Conservation (phyloP, 2,113 vertebrate species). For the Blennius ocellaris region DNA sequence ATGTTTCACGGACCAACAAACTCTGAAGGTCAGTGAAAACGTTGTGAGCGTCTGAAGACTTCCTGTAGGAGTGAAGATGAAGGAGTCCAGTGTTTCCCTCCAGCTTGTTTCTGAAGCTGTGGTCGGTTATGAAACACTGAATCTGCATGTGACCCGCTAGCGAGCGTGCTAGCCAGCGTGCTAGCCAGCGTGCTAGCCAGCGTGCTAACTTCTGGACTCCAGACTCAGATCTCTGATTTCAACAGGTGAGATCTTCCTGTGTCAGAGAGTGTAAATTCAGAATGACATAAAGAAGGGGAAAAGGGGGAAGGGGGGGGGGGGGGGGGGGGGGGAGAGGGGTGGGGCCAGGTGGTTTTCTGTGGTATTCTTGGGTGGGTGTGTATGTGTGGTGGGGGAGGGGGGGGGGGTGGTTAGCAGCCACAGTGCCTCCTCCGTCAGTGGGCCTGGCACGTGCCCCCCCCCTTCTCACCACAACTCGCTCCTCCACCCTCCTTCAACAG, state of each 20-base stretch:
- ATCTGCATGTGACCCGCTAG: constrained; percentile 10
- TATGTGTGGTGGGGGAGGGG: not conserved
- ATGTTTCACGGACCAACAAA: no score
- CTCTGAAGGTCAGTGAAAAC: no score
- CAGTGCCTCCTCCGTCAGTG: constrained; percentile 72
- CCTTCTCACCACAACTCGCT: constrained; percentile 75
- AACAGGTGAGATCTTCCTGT: constrained; percentile 7
- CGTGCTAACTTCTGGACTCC: constrained; percentile 23
- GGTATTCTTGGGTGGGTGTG: not conserved
- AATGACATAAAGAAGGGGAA: no score
- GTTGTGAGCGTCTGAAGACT: constrained; percentile 47
- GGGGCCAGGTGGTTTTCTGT: no score
- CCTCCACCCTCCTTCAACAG: constrained; percentile 82
- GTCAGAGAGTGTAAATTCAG: no score
- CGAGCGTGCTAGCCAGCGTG: constrained; percentile 26
- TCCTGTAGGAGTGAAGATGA: constrained; percentile 36
- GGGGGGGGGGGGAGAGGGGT: no score
- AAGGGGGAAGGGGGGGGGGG: no score
- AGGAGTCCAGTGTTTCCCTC: constrained; percentile 1
- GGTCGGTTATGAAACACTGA: constrained; percentile 42
- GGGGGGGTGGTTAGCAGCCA: not conserved
- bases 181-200: no score
- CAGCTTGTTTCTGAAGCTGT: constrained; percentile 22
- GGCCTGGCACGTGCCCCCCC: constrained; percentile 73
- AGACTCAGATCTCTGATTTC: constrained; percentile 13